Evolutionary conservation across 2,113 vertebrate species (phyloP).

Genomic region (Eubucco bourcierii): DNA sequence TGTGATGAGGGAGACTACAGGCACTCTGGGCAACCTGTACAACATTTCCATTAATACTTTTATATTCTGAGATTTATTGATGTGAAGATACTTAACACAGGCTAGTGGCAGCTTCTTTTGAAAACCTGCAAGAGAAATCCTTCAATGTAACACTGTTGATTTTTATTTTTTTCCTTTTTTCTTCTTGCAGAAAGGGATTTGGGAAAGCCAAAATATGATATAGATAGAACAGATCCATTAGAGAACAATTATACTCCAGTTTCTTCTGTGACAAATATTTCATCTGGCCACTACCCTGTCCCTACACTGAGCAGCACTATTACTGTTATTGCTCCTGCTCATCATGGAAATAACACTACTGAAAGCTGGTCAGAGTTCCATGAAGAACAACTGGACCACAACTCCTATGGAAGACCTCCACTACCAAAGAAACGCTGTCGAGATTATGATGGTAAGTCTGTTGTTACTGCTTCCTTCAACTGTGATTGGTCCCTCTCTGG

Average conservation of each 20-base stretch:
- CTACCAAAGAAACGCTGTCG: constrained; percentile 93
- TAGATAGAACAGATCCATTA: constrained; percentile 81
- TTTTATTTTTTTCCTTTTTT: constrained; percentile 26
- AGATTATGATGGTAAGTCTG: constrained; percentile 91
- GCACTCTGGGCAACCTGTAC: not conserved
- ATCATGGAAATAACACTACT: constrained; percentile 92
- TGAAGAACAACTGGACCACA: constrained; percentile 88
- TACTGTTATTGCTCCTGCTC: constrained; percentile 93
- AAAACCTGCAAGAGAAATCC: not conserved
- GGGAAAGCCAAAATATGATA: constrained; percentile 90
- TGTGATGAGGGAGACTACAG: not conserved
- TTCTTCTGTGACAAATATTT: constrained; percentile 81
- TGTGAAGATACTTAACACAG: not conserved
- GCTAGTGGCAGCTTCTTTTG: not conserved
- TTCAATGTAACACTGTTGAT: not conserved
- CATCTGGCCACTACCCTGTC: constrained; percentile 90
- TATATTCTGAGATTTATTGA: not conserved
- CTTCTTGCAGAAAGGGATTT: constrained; percentile 86
- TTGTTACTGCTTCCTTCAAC: not conserved
- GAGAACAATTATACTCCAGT: constrained; percentile 87
- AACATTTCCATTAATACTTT: accelerated
- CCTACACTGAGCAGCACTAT: constrained; percentile 95
- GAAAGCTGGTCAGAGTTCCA: constrained; percentile 95
- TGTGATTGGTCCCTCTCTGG: not conserved
- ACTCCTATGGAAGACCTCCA: constrained; percentile 84